phyloP scores from a whole-genome alignment of 2,888 invertebrate genomes.

The Stenchaetothrips biformis region DNA sequence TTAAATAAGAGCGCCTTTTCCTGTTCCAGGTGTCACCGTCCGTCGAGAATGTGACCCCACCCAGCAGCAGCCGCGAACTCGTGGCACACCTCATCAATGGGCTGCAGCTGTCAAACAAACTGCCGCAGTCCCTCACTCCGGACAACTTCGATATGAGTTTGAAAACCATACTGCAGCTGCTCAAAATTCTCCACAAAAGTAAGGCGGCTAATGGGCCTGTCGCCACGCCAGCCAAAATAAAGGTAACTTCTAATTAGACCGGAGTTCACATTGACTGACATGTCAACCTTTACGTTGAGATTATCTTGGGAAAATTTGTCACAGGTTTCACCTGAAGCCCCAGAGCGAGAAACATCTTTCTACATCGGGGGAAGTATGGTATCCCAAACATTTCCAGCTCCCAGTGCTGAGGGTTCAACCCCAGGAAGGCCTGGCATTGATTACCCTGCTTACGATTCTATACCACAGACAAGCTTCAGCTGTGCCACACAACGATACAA shows the following conservation, averaged over 20 bases:
- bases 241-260: background rate
- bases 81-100: conserved; percentile 48
- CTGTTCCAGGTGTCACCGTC: background rate
- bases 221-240: conserved; percentile 23
- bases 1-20: background rate
- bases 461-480: conserved; percentile 71
- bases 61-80: background rate
- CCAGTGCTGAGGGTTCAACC: conserved; percentile 42
- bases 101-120: conserved; percentile 66
- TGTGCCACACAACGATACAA: conserved; percentile 83
- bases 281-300: background rate
- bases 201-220: conserved; percentile 26
- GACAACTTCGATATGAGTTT: conserved; percentile 76
- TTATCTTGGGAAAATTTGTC: background rate
- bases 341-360: background rate
- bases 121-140: conserved; percentile 69
- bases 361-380: conserved; percentile 36
- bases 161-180: conserved; percentile 67
- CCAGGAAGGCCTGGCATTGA: conserved; percentile 65
- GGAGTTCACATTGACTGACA: background rate
- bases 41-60: background rate
- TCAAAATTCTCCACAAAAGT: conserved; percentile 58
- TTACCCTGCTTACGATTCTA: conserved; percentile 70
- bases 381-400: conserved; percentile 46
- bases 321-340: background rate